These are phyloP conservation scores for Onychostruthus taczanowskii DNA, from an alignment of 2,113 vertebrate genomes.

Conservation along the genomic window DNA sequence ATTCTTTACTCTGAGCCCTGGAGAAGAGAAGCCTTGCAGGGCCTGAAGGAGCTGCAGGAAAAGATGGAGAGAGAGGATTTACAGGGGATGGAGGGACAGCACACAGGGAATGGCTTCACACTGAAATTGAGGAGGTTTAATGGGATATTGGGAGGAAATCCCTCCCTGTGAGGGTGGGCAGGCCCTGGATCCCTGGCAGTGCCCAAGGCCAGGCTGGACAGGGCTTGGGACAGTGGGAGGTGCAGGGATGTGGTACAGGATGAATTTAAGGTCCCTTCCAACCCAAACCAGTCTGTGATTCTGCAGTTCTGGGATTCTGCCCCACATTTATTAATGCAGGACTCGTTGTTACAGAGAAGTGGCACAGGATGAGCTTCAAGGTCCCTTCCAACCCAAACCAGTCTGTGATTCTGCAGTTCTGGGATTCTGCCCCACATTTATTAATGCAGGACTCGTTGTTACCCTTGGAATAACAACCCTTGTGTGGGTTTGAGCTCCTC, in stretches of 20 bases:
- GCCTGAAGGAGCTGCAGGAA: neutral
- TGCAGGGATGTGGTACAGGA: neutral
- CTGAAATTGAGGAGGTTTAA: neutral
- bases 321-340: neutral
- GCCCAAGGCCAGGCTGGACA: neutral
- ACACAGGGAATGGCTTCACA: neutral
- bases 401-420: accelerated
- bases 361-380: neutral
- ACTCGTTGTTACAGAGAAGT: too few species aligned
- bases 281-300: neutral
- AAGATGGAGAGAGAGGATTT: neutral
- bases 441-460: neutral
- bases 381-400: neutral
- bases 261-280: neutral
- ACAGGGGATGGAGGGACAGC: neutral
- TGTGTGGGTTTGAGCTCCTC: accelerated
- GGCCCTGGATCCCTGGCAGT: neutral
- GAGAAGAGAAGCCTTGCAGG: neutral
- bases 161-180: neutral
- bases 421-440: neutral
- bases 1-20: neutral
- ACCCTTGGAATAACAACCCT: neutral
- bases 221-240: neutral
- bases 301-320: accelerated
- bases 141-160: neutral